A percentile compares a stretch with the other conserved stretches of the same genome.
phyloP scores from a whole-genome alignment of 2,113 vertebrate genomes.

The Terrapene triunguis region DNA sequence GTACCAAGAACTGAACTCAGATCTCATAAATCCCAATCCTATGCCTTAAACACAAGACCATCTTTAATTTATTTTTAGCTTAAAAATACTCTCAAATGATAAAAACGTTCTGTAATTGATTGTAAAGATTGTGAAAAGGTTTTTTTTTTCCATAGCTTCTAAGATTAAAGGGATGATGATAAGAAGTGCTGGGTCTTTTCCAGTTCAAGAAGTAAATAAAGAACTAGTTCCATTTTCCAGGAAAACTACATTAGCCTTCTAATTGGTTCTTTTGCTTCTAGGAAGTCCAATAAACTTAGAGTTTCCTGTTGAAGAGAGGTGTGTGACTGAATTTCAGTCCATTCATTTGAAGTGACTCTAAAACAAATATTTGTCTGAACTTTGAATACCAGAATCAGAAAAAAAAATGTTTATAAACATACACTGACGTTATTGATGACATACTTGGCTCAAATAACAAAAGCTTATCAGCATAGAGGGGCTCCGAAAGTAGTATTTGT shows the following conservation, averaged over 20 bases:
- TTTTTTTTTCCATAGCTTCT: not conserved
- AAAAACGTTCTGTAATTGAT: not conserved
- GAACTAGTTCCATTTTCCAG: slow-evolving; percentile 14
- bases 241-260: slow-evolving; percentile 10
- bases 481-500: slow-evolving; percentile 75
- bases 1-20: not conserved
- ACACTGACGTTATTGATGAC: slow-evolving; percentile 72
- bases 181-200: slow-evolving; percentile 31
- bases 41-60: slow-evolving; percentile 8
- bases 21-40: not conserved
- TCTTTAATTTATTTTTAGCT: slow-evolving; percentile 15
- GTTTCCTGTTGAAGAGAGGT: slow-evolving; percentile 56
- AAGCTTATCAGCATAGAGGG: slow-evolving; percentile 68
- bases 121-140: not conserved
- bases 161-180: slow-evolving; percentile 21
- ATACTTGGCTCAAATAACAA: slow-evolving; percentile 64
- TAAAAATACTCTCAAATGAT: not conserved
- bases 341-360: slow-evolving; percentile 68
- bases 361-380: slow-evolving; percentile 80
- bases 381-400: slow-evolving; percentile 65
- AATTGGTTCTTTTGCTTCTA: slow-evolving; percentile 7
- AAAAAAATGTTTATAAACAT: slow-evolving; percentile 76
- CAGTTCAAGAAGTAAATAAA: slow-evolving; percentile 13
- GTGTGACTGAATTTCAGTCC: slow-evolving; percentile 53
- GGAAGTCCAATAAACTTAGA: slow-evolving; percentile 37